Evolutionary conservation across 2,113 vertebrate species (phyloP), one percentile per base, ranked within the genome.

Genomic region (Lethenteron camtschaticum): DNA sequence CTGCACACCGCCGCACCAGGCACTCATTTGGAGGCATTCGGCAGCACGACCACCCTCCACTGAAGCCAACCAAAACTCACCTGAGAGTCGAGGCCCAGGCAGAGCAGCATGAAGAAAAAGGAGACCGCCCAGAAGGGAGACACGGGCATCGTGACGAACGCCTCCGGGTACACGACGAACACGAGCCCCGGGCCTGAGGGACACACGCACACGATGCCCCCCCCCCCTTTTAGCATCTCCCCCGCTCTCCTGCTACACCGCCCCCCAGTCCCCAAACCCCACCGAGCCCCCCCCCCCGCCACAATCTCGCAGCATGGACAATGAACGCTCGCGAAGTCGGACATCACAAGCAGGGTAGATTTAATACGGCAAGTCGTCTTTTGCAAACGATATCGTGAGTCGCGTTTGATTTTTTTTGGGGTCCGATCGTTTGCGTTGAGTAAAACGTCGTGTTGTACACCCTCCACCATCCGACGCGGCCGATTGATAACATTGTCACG

Each of bases 71-170:
- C 41, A 41, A 66, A 41, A 12, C 69, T 75, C 75, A 83, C 82
- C 80, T 82, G 81, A 73, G 80, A 82, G 78, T 83, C 82, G 69
- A 84, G 60, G 1, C 82, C 82, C 14, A 83, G 77, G 70, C 79
- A 81, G 56, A 83, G 77, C 68, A 83, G 75, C 83, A 84, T 83
- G 9, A 83, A 73, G 74, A 84, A 84, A 74, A 83, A 84, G 8
- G 83, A 71, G 24, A 77, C 74, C 6, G 81, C 76, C 82, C 81
- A 84, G 55, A 84, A 69, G 70, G 77, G 78, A 69, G 71, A 74
- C 13, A 76, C 2, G 0, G 82, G 79, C 80, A 83, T 83, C 5
- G 81, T 82, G 71, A 80, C 74, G 58, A 84, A 79, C 11, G 79
- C 76, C 69, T 82, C 82, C 55, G 83, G 83, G 70, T 84, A 84